Evolutionary conservation across 2,113 vertebrate species (phyloP), one percentile per base, ranked within the genome.

Genomic region (Thalassoma bifasciatum): DNA sequence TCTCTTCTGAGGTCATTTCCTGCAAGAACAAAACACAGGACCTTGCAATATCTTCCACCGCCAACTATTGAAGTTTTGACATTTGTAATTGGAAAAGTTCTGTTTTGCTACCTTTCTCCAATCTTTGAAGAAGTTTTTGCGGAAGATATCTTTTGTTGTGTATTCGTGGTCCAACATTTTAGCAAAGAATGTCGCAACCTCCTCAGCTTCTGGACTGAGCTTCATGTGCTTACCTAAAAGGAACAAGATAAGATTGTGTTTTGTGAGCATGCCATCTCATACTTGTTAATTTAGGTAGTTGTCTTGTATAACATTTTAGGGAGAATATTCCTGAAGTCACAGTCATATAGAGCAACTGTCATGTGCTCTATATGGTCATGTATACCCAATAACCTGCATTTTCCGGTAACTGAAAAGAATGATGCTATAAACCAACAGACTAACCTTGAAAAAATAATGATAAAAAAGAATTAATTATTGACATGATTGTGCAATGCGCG

Each of bases 111-210:
- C 98, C 96, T 98, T 99, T 63, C 95, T 95, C 98, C 98, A 99
- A 86, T 99, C 97, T 89, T 98, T 98, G 75, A 98, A 99, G 78
- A 99, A 99, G 91, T 99, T 99, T 94, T 99, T 98, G 87, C 96
- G 96, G 88, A 99, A 99, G 92, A 96, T 95, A 52, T 99, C 97
- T 84, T 99, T 99, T 75, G 98, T 98, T 89, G 97, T 98, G 93
- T 99, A 99, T 81, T 99, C 97, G 4, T 99, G 98, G 83, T 99
- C 98, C 79, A 99, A 94, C 98, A 99, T 99, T 95, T 99, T 98
- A 83, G 94, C 96, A 93, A 98, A 99, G 91, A 99, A 99, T 0
- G 97, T 98, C 66, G 97, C 97, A 74, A 99, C 97, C 91, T 99
- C 98, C 93, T 99, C 97, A 71, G 97, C 96, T 91, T 93, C 95